A percentile compares a stretch with the other conserved stretches of the same genome.
Conservation (phyloP, 2,888 invertebrate species). For the Orthosia gracilis region DNA sequence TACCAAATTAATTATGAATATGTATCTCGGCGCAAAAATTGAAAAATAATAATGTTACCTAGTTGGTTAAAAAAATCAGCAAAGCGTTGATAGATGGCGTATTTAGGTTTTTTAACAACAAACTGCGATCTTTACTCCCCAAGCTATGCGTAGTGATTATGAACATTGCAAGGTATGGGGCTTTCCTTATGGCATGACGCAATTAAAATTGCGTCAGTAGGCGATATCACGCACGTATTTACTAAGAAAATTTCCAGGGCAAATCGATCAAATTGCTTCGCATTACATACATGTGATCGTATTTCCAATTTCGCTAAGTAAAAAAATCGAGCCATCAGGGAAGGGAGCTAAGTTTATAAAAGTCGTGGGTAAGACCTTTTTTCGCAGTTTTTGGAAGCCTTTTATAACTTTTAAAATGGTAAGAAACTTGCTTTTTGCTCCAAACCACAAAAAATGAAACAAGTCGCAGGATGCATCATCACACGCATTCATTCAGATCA, state of each 20-base stretch:
- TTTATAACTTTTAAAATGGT: background rate
- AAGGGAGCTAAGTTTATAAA: background rate
- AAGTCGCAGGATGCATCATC: background rate
- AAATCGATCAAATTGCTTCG: too few species aligned
- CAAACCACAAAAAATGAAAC: background rate
- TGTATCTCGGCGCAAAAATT: background rate
- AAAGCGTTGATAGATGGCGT: background rate
- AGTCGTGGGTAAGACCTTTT: background rate
- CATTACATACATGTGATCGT: too few species aligned
- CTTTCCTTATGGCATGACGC: too few species aligned
- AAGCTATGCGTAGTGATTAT: too few species aligned
- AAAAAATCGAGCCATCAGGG: too few species aligned
- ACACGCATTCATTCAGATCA: background rate
- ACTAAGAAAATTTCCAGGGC: too few species aligned
- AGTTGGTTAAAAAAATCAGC: background rate
- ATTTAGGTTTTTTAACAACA: too few species aligned
- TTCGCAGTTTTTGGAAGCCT: background rate
- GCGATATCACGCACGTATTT: too few species aligned
- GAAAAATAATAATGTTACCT: background rate
- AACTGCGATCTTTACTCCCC: too few species aligned
- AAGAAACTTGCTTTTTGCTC: background rate
- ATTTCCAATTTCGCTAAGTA: too few species aligned
- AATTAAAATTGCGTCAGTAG: too few species aligned
- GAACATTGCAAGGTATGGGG: too few species aligned
- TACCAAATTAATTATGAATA: slow-evolving; percentile 3